Evolutionary conservation across 2,797 vertebrate species (phyloP), one percentile per base, ranked within the genome.

Genomic region (Malurus splendens): DNA sequence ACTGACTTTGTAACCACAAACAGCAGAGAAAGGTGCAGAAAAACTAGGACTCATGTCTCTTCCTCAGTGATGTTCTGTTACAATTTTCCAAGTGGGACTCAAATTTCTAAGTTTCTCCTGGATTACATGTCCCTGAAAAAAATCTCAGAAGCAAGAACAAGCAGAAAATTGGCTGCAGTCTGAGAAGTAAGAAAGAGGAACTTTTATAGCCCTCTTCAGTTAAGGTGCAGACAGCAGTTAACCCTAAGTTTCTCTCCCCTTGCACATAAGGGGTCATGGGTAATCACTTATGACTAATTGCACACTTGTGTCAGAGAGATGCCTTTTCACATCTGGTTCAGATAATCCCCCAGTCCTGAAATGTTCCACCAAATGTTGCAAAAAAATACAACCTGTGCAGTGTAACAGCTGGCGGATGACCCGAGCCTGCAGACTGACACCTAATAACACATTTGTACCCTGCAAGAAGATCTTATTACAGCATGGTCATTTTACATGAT

Each of bases 251-350:
- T 94, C 64, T 32, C 75, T 90, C 62, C 72, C 82, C 65, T 59
- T 67, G 71, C 71, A 78, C 62, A 73, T 64, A 91, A 90, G 65
- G 74, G 77, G 90, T 96, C 95, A 93, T 95, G 94, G 95, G 94
- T 92, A 96, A 96, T 96, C 94, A 94, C 90, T 97, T 96, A 96
- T 93, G 93, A 94, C 96, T 95, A 95, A 97, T 96, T 95, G 89
- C 89, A 95, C 93, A 89, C 91, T 95, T 86, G 91, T 96, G 95
- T 95, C 93, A 94, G 75, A 54, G 90, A 92, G 91, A 95, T 96
- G 93, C 91, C 87, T 95, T 93, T 95, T 70, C 96, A 97, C 97
- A 98, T 98, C 97, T 97, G 97, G 96, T 97, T 97, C 93, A 92
- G 92, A 97, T 97, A 97, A 96, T 93, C 76, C 65, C 18, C 20